Percentiles rank a stretch among this genome's conserved stretches.
phyloP scores from a whole-genome alignment of 1,140 invertebrate genomes.

The Nomia melanderi region DNA sequence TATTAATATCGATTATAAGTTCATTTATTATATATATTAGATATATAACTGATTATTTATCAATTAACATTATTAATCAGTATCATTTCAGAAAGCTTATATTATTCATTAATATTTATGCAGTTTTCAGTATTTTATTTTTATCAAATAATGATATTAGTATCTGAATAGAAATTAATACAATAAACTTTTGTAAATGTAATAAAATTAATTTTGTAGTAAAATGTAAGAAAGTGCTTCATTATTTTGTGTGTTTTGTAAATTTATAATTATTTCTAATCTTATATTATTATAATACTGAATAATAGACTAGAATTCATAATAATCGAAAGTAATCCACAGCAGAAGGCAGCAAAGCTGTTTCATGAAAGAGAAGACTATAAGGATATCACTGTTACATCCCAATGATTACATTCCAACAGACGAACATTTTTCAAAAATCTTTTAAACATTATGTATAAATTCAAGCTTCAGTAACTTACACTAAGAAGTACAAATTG shows the following conservation, averaged over 20 bases:
- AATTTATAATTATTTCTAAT: neutral
- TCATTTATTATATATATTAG: neutral
- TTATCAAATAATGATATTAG: neutral
- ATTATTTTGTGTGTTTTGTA: neutral
- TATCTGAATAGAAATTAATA: neutral
- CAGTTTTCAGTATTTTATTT: slow-evolving; percentile 1
- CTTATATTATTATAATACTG: slow-evolving; percentile 11
- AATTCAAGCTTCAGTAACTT: neutral
- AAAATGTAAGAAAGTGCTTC: neutral
- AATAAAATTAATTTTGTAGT: neutral
- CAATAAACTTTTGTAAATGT: neutral
- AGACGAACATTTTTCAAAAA: neutral
- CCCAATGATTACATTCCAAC: neutral
- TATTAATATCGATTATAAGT: neutral
- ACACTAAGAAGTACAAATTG: neutral
- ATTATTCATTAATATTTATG: slow-evolving; percentile 14
- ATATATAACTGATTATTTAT: neutral
- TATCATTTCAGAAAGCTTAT: neutral
- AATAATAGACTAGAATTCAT: slow-evolving; percentile 27
- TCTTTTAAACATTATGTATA: neutral
- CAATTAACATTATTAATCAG: neutral
- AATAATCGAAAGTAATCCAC: neutral
- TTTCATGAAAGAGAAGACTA: neutral
- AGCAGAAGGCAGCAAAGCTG: neutral
- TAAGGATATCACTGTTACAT: neutral